Conservation (phyloP, 2,113 vertebrate species). For the Panurus biarmicus region DNA sequence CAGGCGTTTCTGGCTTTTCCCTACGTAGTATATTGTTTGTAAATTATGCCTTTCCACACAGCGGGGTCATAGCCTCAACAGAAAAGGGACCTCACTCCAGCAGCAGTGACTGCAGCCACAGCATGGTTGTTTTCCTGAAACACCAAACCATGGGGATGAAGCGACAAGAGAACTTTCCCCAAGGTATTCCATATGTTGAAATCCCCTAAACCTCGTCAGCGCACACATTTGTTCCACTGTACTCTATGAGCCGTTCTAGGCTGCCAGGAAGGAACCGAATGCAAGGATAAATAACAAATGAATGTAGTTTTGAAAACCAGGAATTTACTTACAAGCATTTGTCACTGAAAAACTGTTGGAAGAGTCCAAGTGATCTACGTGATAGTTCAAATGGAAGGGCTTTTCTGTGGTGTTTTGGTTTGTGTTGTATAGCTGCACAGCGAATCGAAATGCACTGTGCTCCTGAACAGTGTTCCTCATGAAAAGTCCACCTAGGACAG, state of each 20-base stretch:
- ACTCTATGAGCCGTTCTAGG: neutral
- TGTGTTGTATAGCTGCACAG: constrained; percentile 99
- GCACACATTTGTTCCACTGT: constrained; percentile 10
- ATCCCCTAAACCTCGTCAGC: neutral
- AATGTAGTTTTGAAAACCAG: neutral
- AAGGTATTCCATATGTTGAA: neutral
- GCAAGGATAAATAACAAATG: neutral
- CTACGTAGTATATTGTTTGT: neutral
- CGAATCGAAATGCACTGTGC: constrained; percentile 98
- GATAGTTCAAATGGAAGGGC: constrained; percentile 98
- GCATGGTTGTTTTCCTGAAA: neutral
- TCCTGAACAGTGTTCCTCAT: constrained; percentile 98
- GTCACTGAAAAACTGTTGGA: constrained; percentile 99
- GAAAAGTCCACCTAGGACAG: constrained; percentile 89
- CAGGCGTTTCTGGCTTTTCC: neutral
- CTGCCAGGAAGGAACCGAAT: neutral
- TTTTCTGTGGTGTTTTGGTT: constrained; percentile 98
- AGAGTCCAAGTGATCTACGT: constrained; percentile 98
- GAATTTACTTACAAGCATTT: constrained; percentile 93
- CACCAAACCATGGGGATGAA: neutral
- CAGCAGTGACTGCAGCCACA: neutral
- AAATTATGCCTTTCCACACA: constrained; percentile 12
- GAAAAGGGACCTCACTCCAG: constrained; percentile 17
- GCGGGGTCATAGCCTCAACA: neutral
- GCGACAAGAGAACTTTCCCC: constrained; percentile 41